These are phyloP conservation scores for Smithornis capensis DNA, from an alignment of 2,113 vertebrate genomes.

Conservation along the genomic window DNA sequence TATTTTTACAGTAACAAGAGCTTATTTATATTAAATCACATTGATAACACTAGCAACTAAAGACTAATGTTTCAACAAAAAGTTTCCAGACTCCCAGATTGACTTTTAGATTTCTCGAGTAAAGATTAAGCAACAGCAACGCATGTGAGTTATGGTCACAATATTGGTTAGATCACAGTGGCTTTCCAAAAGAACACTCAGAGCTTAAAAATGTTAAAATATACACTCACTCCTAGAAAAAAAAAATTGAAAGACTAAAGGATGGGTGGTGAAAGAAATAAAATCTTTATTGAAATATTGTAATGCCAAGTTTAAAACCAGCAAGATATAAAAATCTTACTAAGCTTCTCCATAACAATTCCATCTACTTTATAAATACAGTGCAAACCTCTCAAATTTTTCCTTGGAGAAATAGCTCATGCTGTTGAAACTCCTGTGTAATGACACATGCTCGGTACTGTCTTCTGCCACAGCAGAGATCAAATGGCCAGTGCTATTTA, in stretches of 20 bases:
- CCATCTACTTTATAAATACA: neutral
- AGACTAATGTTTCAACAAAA: neutral
- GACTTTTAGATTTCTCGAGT: neutral
- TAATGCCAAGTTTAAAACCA: neutral
- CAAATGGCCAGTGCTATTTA: neutral
- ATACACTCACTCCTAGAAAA: neutral
- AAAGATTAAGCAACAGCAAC: neutral
- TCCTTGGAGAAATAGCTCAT: neutral
- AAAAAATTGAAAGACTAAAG: neutral
- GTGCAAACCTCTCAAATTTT: neutral
- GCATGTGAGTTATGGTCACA: neutral
- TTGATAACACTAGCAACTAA: neutral
- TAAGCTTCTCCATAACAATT: neutral
- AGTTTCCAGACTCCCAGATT: neutral
- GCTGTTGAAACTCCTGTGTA: neutral
- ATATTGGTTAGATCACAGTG: neutral
- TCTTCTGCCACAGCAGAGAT: neutral
- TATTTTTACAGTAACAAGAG: neutral
- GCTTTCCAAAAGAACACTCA: neutral
- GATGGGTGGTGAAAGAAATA: neutral
- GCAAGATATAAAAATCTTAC: neutral
- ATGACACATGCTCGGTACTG: neutral
- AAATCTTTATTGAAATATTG: constrained; percentile 12
- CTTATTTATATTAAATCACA: neutral
- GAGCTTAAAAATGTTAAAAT: neutral